Evolutionary conservation across 1,140 invertebrate species (phyloP).

Genomic region (Carposina sasakii): DNA sequence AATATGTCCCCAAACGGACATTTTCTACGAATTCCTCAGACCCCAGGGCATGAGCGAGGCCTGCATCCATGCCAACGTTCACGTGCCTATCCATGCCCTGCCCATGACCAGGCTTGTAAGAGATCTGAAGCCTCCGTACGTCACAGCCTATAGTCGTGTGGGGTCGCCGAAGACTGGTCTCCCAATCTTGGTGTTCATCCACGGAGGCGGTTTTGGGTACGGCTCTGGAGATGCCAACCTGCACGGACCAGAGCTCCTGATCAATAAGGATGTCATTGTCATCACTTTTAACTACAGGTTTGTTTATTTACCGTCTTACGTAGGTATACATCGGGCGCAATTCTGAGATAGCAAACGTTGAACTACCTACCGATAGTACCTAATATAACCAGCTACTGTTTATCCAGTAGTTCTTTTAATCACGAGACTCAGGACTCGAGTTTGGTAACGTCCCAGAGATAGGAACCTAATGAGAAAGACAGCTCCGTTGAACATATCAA

Average conservation of each 20-base stretch:
- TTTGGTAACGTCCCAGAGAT: no score
- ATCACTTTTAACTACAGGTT: constrained; percentile 80
- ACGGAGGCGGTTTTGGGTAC: constrained; percentile 81
- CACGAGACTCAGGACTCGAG: no score
- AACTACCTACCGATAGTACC: no score
- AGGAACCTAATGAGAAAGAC: no score
- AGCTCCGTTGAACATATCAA: no score
- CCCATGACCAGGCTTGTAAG: constrained; percentile 11
- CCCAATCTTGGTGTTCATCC: constrained; percentile 79
- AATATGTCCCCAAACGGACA: constrained; percentile 64
- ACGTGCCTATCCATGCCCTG: constrained; percentile 38
- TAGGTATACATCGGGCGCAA: no score
- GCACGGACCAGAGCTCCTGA: constrained; percentile 77
- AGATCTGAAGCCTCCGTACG: constrained; percentile 16
- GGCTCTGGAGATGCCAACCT: constrained; percentile 73
- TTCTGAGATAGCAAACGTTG: no score
- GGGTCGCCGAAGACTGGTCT: constrained; percentile 46
- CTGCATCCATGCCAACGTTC: constrained; percentile 52
- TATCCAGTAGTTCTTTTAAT: no score
- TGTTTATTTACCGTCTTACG: no score
- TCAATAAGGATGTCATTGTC: constrained; percentile 77
- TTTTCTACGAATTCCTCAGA: constrained; percentile 33
- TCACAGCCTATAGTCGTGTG: constrained; percentile 1
- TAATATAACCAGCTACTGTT: no score
- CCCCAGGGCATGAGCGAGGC: constrained; percentile 38